Evolutionary conservation across 2,888 invertebrate species (phyloP).

Genomic region (Gastrophysa polygoni): DNA sequence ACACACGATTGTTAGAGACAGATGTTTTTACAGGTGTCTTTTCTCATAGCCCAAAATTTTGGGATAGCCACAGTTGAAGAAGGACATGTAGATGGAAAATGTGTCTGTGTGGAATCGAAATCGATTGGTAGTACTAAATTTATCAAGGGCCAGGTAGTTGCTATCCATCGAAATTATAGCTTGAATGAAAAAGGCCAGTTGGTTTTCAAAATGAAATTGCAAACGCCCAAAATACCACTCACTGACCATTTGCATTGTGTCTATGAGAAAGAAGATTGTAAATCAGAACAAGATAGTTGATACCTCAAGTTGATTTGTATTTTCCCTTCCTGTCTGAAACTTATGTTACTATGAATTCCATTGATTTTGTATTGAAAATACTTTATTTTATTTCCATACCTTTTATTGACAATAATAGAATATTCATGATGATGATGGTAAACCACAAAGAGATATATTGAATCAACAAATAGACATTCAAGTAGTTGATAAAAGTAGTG

Average conservation of each 20-base stretch:
- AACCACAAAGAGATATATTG: no score
- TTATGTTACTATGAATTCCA: no score
- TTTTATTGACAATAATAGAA: no score
- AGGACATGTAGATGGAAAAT: neutral
- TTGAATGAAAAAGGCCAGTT: constrained; percentile 17
- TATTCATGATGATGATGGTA: no score
- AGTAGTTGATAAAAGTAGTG: no score
- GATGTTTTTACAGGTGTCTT: neutral
- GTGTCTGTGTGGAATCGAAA: neutral
- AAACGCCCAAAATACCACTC: constrained; percentile 13
- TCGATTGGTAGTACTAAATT: neutral
- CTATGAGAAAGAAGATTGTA: constrained; percentile 11
- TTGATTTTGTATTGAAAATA: no score
- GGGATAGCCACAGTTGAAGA: constrained; percentile 16
- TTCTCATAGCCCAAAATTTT: constrained; percentile 9
- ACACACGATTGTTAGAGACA: no score
- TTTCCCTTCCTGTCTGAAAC: no score
- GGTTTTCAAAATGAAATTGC: constrained; percentile 3
- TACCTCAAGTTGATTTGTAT: no score
- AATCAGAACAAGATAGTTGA: neutral
- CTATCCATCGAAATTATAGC: constrained; percentile 5
- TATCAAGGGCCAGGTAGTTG: constrained; percentile 1
- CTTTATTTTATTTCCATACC: no score
- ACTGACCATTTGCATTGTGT: constrained; percentile 13
- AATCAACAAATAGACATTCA: no score